Base-by-base conservation (phyloP, 2,113 vertebrate genomes). In the Butorides virescens region DNA sequence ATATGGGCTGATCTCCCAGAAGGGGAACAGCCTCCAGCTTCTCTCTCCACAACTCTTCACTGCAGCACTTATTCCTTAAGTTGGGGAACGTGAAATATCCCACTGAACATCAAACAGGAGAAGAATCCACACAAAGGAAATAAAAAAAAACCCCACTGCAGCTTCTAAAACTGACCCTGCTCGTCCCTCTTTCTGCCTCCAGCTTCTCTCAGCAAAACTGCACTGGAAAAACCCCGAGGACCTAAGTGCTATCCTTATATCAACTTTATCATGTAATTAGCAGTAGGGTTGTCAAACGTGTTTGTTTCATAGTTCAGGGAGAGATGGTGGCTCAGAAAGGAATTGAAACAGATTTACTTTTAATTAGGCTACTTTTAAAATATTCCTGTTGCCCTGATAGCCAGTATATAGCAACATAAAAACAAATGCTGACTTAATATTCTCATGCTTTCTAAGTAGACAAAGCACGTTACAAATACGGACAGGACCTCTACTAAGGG, bases 1-100 rank as follows among this genome's bases (percentile, higher is more conserved):
- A 53, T 12, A 89, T 22, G 65, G 76, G 83, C 86, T 92, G 59
- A 92, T 95, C 91, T 96, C 91, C 94, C 92, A 97, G 88, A 94
- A 86, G 91, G 61, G 53, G 67, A 93, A 92, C 63, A 67, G 92
- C 80, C 92, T 92, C 83, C 76, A 93, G 82, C 86, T 86, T 63
- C 88, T 68, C 61, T 72, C 88, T 83, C 36, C 37, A 73, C 85
- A 82, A 14, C 68, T 92, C 83, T 47, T 91, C 83, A 50, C 39
- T 92, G 80, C 58, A 93, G 70, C 52, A 74, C 63, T 92, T 92
- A 61, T 3, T 82, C 63, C 79, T 81, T 39, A 71, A 71, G 59
- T 19, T 77, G 55, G 39, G 46, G 56, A 93, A 89, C 5, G 0
- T 42, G 61, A 90, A 93, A 89, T 26, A 65, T 47, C 91, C 77